Evolutionary conservation across 1,140 invertebrate species (phyloP).

Genomic region (Latrodectus geometricus): DNA sequence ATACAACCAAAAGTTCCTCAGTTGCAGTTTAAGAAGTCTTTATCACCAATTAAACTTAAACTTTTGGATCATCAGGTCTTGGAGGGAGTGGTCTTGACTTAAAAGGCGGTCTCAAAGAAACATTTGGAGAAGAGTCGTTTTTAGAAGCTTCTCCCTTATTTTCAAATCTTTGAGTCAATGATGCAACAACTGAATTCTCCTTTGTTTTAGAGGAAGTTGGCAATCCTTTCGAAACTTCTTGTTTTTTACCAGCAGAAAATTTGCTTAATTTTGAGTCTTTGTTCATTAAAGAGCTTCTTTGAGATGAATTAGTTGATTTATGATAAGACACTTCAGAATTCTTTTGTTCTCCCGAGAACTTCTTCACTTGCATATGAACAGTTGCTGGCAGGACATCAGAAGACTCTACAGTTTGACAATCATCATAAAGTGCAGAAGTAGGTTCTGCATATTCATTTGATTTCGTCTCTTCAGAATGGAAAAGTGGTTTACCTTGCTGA

Average conservation of each 20-base stretch:
- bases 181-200: conserved; percentile 53
- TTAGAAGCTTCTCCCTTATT: conserved; percentile 26
- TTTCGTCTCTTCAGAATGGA: not conserved
- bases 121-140: not conserved
- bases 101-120: conserved; percentile 38
- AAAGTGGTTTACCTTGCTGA: not conserved
- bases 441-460: conserved; percentile 34
- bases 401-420: conserved; percentile 56
- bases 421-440: conserved; percentile 50
- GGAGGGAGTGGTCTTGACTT: conserved; percentile 49
- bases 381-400: conserved; percentile 31
- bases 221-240: conserved; percentile 4
- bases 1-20: not conserved
- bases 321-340: not conserved
- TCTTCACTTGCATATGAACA: conserved; percentile 32
- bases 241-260: not conserved
- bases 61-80: conserved; percentile 24
- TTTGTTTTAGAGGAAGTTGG: conserved; percentile 8
- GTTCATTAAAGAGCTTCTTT: not conserved
- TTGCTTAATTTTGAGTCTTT: not conserved
- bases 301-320: not conserved
- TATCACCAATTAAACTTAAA: conserved; percentile 17
- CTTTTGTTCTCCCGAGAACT: too few relatives aligned
- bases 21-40: not conserved
- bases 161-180: conserved; percentile 60